phyloP scores from a whole-genome alignment of 2,113 vertebrate genomes.

The Actenoides hombroni region DNA sequence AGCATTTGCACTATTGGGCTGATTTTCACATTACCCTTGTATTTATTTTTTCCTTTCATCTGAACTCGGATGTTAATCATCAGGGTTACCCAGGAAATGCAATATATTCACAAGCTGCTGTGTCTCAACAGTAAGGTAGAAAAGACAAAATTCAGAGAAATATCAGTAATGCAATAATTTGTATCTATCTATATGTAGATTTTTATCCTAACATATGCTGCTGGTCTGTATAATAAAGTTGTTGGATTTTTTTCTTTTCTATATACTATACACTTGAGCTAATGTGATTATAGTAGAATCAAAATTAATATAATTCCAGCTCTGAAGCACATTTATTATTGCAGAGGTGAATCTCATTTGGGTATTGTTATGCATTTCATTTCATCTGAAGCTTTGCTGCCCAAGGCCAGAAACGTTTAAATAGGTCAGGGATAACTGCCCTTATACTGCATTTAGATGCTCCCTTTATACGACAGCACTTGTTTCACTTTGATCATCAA shows the following conservation, averaged over 20 bases:
- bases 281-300: neutral
- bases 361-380: slow-evolving; percentile 24
- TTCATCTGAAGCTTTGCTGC: slow-evolving; percentile 27
- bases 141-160: neutral
- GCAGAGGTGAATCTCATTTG: slow-evolving; percentile 55
- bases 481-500: slow-evolving; percentile 2
- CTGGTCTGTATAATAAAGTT: neutral
- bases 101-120: neutral
- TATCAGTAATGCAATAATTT: neutral
- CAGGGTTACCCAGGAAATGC: neutral
- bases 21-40: neutral
- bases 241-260: neutral
- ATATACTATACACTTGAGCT: neutral
- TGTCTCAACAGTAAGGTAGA: neutral
- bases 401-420: slow-evolving; percentile 51
- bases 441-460: neutral
- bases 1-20: neutral
- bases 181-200: neutral
- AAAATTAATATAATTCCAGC: slow-evolving; percentile 1
- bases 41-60: neutral
- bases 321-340: slow-evolving; percentile 50
- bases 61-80: neutral
- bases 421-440: slow-evolving; percentile 54
- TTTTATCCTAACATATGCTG: neutral
- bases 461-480: neutral